Conservation (phyloP, 2,113 vertebrate genomes). For the Poicephalus gulielmi region DNA sequence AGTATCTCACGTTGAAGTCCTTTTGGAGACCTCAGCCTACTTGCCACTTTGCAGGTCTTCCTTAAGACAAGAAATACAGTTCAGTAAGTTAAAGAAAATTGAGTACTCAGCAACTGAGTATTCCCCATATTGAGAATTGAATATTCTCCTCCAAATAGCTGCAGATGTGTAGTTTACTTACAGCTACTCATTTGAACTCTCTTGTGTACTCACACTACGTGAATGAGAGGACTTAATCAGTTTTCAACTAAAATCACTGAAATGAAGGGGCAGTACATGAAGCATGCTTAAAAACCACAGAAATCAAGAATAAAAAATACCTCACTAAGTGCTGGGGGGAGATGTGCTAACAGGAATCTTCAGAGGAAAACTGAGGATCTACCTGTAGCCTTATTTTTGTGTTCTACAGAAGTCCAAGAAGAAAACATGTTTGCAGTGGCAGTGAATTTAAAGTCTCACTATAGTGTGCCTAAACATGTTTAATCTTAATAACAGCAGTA, state of each 20-base stretch:
- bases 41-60: neutral
- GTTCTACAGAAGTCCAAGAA: neutral
- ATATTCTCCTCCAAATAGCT: neutral
- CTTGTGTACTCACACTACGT: fast-evolving
- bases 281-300: neutral
- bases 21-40: neutral
- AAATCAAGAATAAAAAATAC: neutral
- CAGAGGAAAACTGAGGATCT: neutral
- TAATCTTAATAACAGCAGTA: neutral
- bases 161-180: neutral
- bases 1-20: neutral
- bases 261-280: neutral
- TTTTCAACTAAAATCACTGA: neutral
- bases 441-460: neutral
- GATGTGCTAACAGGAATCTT: neutral
- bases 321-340: neutral
- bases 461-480: neutral
- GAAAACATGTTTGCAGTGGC: neutral
- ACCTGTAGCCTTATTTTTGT: neutral
- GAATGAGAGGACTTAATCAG: neutral
- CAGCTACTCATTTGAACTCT: neutral
- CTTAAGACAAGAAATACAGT: neutral
- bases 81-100: neutral
- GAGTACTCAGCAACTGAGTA: neutral
- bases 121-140: neutral